These are phyloP conservation scores for Todus mexicanus DNA, from an alignment of 2,797 vertebrate species.

Conservation along the genomic window DNA sequence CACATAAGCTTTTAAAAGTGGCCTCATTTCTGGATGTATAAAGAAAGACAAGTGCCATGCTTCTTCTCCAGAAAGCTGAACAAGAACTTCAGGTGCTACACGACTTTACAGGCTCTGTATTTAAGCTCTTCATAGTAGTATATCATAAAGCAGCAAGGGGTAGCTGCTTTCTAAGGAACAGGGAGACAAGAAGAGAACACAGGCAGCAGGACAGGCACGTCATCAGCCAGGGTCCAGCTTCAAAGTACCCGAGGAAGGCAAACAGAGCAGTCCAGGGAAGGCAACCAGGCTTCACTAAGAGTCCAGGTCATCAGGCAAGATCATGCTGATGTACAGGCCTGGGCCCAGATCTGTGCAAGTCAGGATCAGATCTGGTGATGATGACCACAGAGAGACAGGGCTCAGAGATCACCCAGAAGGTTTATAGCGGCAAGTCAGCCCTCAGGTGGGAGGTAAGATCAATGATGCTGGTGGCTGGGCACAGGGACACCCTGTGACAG, in stretches of 20 bases:
- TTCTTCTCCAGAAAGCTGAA: not conserved
- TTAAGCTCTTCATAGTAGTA: not conserved
- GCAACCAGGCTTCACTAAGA: not conserved
- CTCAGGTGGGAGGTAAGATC: not conserved
- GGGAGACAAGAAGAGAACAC: not conserved
- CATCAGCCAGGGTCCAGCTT: not conserved
- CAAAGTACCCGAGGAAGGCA: not conserved
- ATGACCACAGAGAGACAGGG: fast-evolving
- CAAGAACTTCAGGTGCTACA: not conserved
- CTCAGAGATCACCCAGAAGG: not conserved
- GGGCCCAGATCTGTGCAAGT: no score
- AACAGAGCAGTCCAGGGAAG: not conserved
- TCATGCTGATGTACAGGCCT: not conserved
- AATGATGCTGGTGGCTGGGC: fast-evolving
- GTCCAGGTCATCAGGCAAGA: not conserved
- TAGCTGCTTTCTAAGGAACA: not conserved
- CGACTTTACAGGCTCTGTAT: not conserved
- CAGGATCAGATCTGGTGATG: not conserved
- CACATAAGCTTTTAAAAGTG: not conserved
- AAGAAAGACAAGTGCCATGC: not conserved
- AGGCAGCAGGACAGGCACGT: not conserved
- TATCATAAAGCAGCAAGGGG: not conserved
- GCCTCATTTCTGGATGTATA: not conserved
- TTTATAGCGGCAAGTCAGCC: not conserved
- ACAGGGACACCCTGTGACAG: fast-evolving